Evolutionary conservation across 53 echinoderm and acorn worm species (phyloP), one percentile per base, ranked within the genome.

Genomic region (Apostichopus leukothele): DNA sequence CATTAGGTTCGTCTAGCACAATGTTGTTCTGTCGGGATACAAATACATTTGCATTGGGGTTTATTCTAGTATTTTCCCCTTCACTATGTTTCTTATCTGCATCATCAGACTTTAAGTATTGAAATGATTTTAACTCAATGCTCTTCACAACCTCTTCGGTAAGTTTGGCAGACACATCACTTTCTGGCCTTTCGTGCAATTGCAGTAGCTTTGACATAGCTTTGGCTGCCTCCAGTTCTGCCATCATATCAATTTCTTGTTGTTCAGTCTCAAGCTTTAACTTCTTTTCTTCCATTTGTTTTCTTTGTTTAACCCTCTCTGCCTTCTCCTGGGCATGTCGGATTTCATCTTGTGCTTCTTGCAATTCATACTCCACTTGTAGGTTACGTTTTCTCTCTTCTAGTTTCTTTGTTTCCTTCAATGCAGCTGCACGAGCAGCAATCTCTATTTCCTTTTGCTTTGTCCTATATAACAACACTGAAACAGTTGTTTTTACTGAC

Each of bases 321-420:
- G 88, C 90, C 53, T 79, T 88, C 88, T 90, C 88, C 83, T 90
- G 52, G 19, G 92, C 90, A 7, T 75, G 73, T n/a, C 76, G 75
- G 1, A 90, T 81, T 53, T 92, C 92, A 51, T 92, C 83, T 67
- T 90, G 61, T 4, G 90, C 93, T 83, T 84, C 78, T 77, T 89
- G 53, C 9, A 90, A 50, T 61, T 88, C 73, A 0, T 76, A 85
- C 39, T 88, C 75, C 51, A 63, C 67, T 39, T 76, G 83, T 20
- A 87, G 22, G 19, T 68, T 59, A 11, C 39, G 73, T 76, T 83
- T 90, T 8, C 78, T 85, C 67, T 92, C 73, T 27, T 93, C 89
- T 51, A 92, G 10, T 83, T 92, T 83, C 79, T 54, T 88, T 88
- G 27, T 87, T 25, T 81, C 8, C 19, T 67, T 50, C 51, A 84